A percentile compares a stretch with the other conserved stretches of the same genome.
Conservation (phyloP, 2,113 vertebrate genomes). For the Malurus elegans region DNA sequence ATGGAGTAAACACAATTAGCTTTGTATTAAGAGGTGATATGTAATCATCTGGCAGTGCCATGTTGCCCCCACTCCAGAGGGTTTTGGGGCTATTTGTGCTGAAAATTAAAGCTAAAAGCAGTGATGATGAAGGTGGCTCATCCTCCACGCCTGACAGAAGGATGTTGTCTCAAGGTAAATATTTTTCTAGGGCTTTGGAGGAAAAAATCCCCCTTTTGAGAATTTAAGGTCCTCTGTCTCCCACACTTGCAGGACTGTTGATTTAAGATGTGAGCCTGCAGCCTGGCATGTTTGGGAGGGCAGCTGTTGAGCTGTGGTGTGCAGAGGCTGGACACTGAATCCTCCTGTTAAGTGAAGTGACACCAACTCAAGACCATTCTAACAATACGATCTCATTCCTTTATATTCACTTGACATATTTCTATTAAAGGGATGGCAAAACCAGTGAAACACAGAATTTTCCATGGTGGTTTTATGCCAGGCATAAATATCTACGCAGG, state of each 20-base stretch:
- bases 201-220: background rate
- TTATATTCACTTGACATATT: background rate
- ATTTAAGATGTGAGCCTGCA: background rate
- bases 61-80: background rate
- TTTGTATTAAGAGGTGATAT: slow-evolving; percentile 37
- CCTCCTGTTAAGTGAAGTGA: background rate
- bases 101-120: background rate
- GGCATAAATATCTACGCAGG: background rate
- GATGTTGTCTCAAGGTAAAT: background rate
- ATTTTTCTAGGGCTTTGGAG: background rate
- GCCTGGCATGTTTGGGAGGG: background rate
- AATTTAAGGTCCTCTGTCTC: background rate
- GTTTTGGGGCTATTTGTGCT: background rate
- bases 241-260: background rate
- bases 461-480: background rate
- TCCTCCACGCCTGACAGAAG: background rate
- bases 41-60: background rate
- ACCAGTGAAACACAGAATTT: background rate
- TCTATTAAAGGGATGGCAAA: background rate
- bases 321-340: background rate
- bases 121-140: background rate
- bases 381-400: background rate
- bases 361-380: background rate
- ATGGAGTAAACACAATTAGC: background rate
- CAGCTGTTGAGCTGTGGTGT: background rate